Evolutionary conservation across 2,888 invertebrate species (phyloP), one percentile per base, ranked within the genome.

Genomic region (Galeopsomyia nigrocyanea): DNA sequence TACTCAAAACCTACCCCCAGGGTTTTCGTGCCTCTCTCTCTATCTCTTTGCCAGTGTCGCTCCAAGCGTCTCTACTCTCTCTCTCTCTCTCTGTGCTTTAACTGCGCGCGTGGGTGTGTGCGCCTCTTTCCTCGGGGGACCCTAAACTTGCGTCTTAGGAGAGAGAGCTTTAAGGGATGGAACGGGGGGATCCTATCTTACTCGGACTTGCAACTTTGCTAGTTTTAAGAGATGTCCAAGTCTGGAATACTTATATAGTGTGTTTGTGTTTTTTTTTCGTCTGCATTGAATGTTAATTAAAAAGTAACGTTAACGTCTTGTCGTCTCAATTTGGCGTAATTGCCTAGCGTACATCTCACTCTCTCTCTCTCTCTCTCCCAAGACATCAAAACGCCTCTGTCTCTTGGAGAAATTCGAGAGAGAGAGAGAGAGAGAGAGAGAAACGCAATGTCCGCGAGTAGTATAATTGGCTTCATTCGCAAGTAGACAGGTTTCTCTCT

Each of bases 401-500:
- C n/a, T n/a, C n/a, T n/a, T n/a, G 26, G 26, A 26, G 26, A 39
- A 39, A 39, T 39, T 39, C 39, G 39, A 39, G 39, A 39, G 39
- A 1, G 74, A 66, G 39, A 39, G 39, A 39, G 39, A 1, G 74
- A 66, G 70, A 76, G 73, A 71, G 71, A 75, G 31, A 17, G 31
- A 39, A 19, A 57, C 51, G n/a, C 14, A 10, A 31, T 19, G 39
- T 10, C 19, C 53, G 10, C 55, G 16, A 47, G 1, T 21, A 56
- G 78, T 83, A 84, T 84, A 85, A 85, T 85, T 85, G 85, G 84
- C 84, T 85, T 85, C 84, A 83, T 85, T 85, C 81, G 81, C 80
- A 77, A 78, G 79, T 80, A 84, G 84, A 83, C 84, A 85, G 84
- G 82, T 80, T 49, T 57, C 50, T 56, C 47, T 2, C 53, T n/a